Evolutionary conservation across 2,797 vertebrate species (phyloP).

Genomic region (Glossophaga mutica): DNA sequence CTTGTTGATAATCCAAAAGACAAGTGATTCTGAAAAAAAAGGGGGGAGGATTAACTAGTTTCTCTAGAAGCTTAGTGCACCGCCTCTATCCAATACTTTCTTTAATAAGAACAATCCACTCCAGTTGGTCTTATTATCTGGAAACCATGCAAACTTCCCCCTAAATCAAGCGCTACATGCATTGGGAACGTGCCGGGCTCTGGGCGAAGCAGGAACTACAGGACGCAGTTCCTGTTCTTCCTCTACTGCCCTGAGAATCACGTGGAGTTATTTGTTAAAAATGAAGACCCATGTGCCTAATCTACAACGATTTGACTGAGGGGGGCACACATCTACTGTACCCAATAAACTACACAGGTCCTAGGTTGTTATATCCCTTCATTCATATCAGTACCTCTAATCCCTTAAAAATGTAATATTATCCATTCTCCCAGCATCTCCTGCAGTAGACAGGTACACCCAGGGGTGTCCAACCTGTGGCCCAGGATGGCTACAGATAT

Average conservation of each 20-base stretch:
- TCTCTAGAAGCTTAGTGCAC: neutral
- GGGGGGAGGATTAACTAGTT: neutral
- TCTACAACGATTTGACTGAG: neutral
- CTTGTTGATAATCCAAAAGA: neutral
- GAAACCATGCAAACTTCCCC: neutral
- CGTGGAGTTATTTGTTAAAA: neutral
- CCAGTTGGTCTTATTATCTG: neutral
- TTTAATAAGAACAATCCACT: neutral
- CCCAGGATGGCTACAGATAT: too few species aligned
- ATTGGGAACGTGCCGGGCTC: neutral
- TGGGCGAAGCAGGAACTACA: neutral
- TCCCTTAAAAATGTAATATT: neutral
- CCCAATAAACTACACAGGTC: neutral
- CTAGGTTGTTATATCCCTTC: neutral
- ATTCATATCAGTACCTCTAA: neutral
- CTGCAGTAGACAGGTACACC: neutral
- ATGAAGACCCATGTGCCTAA: neutral
- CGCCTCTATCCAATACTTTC: neutral
- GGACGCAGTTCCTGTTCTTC: neutral
- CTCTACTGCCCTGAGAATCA: neutral
- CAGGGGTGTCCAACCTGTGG: too few species aligned
- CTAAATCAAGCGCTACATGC: neutral
- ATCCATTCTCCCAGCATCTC: neutral
- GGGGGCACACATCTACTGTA: neutral
- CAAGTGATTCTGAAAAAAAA: slow-evolving; percentile 19